Base-by-base conservation (phyloP, 2,797 vertebrate species). In the Poeciliopsis turneri region DNA sequence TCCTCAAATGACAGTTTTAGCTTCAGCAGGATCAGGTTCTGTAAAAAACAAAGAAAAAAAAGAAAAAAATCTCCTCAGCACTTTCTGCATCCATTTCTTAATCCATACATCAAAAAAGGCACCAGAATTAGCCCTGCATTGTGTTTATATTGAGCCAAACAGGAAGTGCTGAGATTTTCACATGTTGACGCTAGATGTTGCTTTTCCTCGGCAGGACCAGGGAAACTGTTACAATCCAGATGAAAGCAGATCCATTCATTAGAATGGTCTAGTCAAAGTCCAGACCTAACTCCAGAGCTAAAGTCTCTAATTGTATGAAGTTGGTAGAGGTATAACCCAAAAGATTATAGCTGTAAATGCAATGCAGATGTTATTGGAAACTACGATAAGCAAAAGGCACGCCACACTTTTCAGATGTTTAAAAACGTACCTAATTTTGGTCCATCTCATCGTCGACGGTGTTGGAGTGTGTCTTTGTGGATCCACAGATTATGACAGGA, bases 401-500 rank as follows among this genome's bases (percentile, higher is more conserved):
- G n/a, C 53, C 51, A 11, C 53, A 57, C 53, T 33, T 61, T 61
- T 61, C 57, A 61, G 57, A 30, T 33, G 2, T 16, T 30, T 61
- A 16, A 33, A 33, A 61, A 33, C 4, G 0, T 30, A 2, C 55
- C 55, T 16, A 4, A 33, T 16, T 61, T 30, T 16, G 55, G 18
- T 28, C 55, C 25, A 57, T n/a, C 55, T 3, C 39, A 1, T 16
- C 28, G 6, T 1, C 12, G 28, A 41, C 4, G 13, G 39, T 45
- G 25, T 43, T 12, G 2, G 39, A 43, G 8, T 43, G 2, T 7
- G 2, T n/a, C 5, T 69, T 13, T 41, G 10, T n/a, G 39, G 5
- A 43, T 43, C 20, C 10, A 23, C 11, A 9, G 20, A 76, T 83
- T 59, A 84, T 76, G 80, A 79, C 57, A 46, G 72, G 76, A 61